Conservation (phyloP, 1,140 invertebrate genomes). For the Megalonaias nervosa region DNA sequence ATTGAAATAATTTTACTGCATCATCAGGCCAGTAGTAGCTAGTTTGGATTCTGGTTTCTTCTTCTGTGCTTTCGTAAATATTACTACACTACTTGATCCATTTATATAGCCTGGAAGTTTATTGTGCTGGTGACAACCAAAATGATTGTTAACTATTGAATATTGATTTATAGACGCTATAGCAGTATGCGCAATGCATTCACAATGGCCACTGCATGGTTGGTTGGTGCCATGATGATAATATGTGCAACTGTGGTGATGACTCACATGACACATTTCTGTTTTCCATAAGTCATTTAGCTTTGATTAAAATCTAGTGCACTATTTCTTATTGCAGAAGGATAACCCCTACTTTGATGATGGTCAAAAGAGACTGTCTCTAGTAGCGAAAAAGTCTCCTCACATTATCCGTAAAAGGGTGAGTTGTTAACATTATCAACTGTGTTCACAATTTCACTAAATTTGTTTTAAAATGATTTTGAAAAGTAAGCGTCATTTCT, state of each 20-base stretch:
- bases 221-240: background rate
- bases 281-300: slow-evolving; percentile 1
- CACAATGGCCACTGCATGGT: background rate
- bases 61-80: too few relatives aligned
- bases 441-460: too few relatives aligned
- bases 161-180: background rate
- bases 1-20: too few relatives aligned
- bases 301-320: background rate
- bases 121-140: too few relatives aligned
- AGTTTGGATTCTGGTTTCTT: too few relatives aligned
- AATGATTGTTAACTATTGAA: too few relatives aligned
- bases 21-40: too few relatives aligned
- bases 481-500: too few relatives aligned
- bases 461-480: too few relatives aligned
- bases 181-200: background rate
- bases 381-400: slow-evolving; percentile 68
- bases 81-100: too few relatives aligned
- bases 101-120: too few relatives aligned
- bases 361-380: slow-evolving; percentile 49
- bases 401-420: slow-evolving; percentile 58
- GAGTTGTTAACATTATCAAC: slow-evolving; percentile 20
- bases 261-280: background rate
- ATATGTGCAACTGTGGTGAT: background rate
- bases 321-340: slow-evolving; percentile 26
- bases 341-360: slow-evolving; percentile 44